Base-by-base conservation (phyloP, 2,888 invertebrate species). In the Tipula lateralis region DNA sequence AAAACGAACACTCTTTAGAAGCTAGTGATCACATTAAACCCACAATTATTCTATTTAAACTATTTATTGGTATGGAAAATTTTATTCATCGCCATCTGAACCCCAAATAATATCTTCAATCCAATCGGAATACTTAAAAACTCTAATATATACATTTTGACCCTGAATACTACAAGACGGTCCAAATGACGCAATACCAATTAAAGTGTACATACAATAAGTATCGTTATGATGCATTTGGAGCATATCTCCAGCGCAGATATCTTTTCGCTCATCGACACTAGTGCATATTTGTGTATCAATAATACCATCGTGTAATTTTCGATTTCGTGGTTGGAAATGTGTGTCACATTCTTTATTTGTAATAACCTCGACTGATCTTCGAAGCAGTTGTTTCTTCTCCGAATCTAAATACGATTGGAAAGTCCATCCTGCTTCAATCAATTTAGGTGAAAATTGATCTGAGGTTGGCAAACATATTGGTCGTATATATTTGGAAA, bases 141-240 rank as follows among this genome's bases (percentile, higher is more conserved):
- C 92, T 82, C 91, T 89, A 0, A 93, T 92, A 87, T 93, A 94
- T 4, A 94, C 90, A 0, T 92, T 93, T 91, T 93, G 85, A 88
- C 89, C 1, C 87, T 90, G 19, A 87, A 87, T 84, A 83, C 87
- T n/a, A n/a, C 91, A 86, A 32, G 32, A 32, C 1, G 50, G 0
- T 3, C 50, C 50, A 7, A 7, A 24, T 7, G 92, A 91, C 36
- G 88, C 84, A 86, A 88, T 87, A 34, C 92, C 90, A 85, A 91
- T 19, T 50, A 7, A 24, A 5, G 9, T 50, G 7, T 50, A 19
- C 50, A 50, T 50, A 50, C 50, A 50, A 50, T 50, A 24, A 19
- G 19, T 24, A 24, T 50, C 50, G 19, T 6, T 4, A 50, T 50
- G 19, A 5, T 6, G 7, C 7, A 24, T 24, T 50, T 50, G 50